Percentiles rank a stretch among this genome's conserved stretches.
These are phyloP conservation scores for Charina bottae DNA, from an alignment of 2,113 vertebrate genomes.

Conservation along the genomic window DNA sequence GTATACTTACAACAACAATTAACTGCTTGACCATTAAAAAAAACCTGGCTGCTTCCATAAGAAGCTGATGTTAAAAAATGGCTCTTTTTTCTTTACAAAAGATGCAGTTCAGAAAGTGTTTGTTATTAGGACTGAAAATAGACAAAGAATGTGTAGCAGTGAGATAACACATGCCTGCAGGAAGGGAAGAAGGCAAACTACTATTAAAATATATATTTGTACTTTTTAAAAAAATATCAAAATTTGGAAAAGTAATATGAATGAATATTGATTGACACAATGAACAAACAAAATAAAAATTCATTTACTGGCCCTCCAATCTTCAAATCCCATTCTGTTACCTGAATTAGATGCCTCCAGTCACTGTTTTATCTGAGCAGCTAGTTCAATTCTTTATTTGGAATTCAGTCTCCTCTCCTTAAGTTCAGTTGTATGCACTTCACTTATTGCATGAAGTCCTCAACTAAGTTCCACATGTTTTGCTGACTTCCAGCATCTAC, in stretches of 20 bases:
- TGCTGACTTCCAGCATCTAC: not conserved
- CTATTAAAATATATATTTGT: conserved; percentile 28
- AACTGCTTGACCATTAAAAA: not conserved
- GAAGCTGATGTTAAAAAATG: not conserved
- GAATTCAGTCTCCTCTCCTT: not conserved
- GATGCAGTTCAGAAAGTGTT: not conserved
- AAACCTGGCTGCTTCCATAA: not conserved
- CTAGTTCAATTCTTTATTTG: not conserved
- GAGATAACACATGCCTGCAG: conserved; percentile 35
- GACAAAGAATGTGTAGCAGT: conserved; percentile 16
- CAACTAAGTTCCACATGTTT: not conserved
- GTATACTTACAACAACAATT: not conserved
- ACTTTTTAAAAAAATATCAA: conserved; percentile 1
- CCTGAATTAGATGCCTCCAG: conserved; percentile 31
- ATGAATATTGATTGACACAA: conserved; percentile 26
- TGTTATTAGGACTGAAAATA: conserved; percentile 4
- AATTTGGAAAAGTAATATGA: conserved; percentile 6
- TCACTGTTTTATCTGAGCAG: conserved; percentile 5
- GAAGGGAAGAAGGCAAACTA: not conserved
- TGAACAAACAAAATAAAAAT: conserved; percentile 20
- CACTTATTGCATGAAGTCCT: not conserved
- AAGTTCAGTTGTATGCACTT: not conserved
- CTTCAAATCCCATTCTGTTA: conserved; percentile 16
- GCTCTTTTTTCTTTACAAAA: not conserved
- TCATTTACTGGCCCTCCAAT: conserved; percentile 19